Base-by-base conservation (phyloP, 2,113 vertebrate species). In the Phalacrocorax brasilianus region DNA sequence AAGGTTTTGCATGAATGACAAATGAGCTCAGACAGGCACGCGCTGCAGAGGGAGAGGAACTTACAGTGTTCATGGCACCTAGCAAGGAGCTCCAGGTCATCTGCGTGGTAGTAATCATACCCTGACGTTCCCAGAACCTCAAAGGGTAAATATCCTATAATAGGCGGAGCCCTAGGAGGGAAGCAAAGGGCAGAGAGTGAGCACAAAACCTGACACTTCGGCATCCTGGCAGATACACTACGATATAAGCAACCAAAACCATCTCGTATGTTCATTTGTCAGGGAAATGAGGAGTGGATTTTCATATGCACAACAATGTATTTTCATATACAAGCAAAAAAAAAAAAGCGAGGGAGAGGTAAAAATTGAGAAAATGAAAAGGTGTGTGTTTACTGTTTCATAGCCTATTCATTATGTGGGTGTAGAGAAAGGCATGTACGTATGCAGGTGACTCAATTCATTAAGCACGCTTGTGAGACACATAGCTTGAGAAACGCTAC, bases 21-120 rank as follows among this genome's bases (percentile, higher is more conserved):
- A 49, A 53, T 0, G 49, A 74, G 76, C 79, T 81, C 55, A 88
- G 61, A 62, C 65, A 47, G 38, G 77, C 49, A 72, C 0, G 5
- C 0, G 5, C 6, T 82, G 77, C 56, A 94, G 85, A 56, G 18
- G 71, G 56, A 93, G 81, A 90, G 71, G 21, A 82, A 98, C 98
- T 98, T 95, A 99, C 98, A 95, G 95, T 99, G 99, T 96, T 99
- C 98, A 91, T 99, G 98, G 98, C 99, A 99, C 96, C 99, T 98
- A 65, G 98, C 98, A 90, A 99, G 98, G 33, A 98, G 98, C 97
- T 99, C 99, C 96, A 99, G 97, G 97, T 99, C 98, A 78, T 99
- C 98, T 71, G 99, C 98, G 27, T 99, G 99, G 97, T 99, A 99
- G 97, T 99, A 99, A 98, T 99, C 99, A 71, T 99, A 99, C 24